phyloP scores from a whole-genome alignment of 1,140 invertebrate genomes.

The Coelopa frigida region DNA sequence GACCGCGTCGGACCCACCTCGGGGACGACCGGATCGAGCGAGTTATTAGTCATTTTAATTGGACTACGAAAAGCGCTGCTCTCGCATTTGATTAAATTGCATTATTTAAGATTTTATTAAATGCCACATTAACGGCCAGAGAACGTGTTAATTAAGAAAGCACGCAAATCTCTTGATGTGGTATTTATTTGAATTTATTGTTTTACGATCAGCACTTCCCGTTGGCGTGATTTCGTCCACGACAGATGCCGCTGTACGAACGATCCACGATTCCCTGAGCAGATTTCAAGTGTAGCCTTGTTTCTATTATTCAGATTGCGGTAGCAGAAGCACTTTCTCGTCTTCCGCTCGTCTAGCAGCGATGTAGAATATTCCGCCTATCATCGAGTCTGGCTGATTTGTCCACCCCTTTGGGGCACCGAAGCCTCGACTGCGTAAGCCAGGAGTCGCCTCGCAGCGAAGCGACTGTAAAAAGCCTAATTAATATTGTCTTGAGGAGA shows the following conservation, averaged over 20 bases:
- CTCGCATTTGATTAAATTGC: constrained; percentile 6
- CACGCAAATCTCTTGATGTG: constrained; percentile 4
- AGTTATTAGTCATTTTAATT: constrained; percentile 10
- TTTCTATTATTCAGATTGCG: no score
- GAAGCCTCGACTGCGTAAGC: neutral
- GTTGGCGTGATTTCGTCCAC: no score
- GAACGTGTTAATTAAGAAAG: constrained; percentile 14
- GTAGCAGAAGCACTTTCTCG: no score
- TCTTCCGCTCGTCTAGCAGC: no score
- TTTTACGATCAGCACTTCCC: no score
- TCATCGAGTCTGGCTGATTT: no score
- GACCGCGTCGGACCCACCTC: no score
- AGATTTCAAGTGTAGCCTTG: no score
- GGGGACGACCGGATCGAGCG: no score
- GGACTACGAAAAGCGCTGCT: constrained; percentile 2
- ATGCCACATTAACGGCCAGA: constrained; percentile 10
- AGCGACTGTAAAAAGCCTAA: constrained; percentile 16
- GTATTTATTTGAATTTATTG: neutral
- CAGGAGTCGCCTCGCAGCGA: neutral
- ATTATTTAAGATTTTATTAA: constrained; percentile 9
- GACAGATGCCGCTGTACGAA: no score
- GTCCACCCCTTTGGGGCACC: neutral
- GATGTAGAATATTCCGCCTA: no score
- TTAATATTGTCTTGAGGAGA: constrained; percentile 11
- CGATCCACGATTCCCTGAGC: no score